Percentiles rank a stretch among this genome's conserved stretches.
phyloP scores from a whole-genome alignment of 2,113 vertebrate genomes.

The Corythoichthys intestinalis region DNA sequence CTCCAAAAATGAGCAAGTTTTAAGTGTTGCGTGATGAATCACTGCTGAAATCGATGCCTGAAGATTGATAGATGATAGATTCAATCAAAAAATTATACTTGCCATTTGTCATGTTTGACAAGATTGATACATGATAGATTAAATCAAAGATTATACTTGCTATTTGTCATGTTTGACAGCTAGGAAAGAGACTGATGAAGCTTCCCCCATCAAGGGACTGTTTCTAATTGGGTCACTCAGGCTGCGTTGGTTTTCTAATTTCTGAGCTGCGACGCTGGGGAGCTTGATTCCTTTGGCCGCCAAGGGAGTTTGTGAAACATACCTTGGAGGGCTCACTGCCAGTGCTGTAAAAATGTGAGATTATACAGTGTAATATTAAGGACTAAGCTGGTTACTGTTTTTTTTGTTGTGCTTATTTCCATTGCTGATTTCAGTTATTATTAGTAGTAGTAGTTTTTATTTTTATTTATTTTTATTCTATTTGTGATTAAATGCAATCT shows the following conservation, averaged over 20 bases:
- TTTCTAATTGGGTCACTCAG: constrained; percentile 63
- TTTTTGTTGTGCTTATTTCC: not conserved
- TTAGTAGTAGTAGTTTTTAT: no score
- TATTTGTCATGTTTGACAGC: constrained; percentile 11
- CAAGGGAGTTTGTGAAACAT: constrained; percentile 42
- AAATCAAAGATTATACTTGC: not conserved
- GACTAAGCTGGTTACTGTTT: not conserved
- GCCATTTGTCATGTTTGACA: not conserved
- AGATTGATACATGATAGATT: not conserved
- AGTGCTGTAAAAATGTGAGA: constrained; percentile 1
- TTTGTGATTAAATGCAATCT: no score
- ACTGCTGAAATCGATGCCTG: not conserved
- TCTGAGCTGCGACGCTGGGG: constrained; percentile 52
- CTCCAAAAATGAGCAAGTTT: not conserved
- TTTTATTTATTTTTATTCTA: no score
- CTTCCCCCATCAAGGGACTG: constrained; percentile 26
- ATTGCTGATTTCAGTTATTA: no score
- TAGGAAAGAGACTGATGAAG: constrained; percentile 23
- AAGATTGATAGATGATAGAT: not conserved
- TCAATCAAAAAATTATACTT: not conserved
- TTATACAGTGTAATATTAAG: not conserved
- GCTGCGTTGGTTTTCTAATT: constrained; percentile 61
- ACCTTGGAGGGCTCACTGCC: constrained; percentile 26
- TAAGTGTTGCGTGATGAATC: not conserved
- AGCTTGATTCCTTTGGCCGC: constrained; percentile 64